These are phyloP conservation scores for Hippocampus guttulatus DNA, from an alignment of 2,113 vertebrate genomes.

Conservation along the genomic window DNA sequence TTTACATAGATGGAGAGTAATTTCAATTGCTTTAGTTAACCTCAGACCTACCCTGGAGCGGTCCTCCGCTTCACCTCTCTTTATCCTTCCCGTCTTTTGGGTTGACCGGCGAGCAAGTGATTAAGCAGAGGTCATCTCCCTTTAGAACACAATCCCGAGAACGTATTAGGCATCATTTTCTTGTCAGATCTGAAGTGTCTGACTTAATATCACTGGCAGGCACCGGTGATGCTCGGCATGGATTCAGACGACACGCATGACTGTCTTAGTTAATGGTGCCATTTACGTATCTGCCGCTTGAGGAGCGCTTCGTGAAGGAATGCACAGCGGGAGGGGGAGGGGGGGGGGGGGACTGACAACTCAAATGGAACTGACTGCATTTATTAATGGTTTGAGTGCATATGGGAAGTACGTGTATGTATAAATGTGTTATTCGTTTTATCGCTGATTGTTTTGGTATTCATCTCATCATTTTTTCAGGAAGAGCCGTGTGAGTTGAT, in stretches of 20 bases:
- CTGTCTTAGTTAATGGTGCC: constrained; percentile 65
- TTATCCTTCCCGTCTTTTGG: constrained; percentile 29
- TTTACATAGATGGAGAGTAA: background rate
- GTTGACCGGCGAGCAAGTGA: constrained; percentile 45
- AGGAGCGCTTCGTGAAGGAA: constrained; percentile 53
- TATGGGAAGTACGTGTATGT: constrained; percentile 6
- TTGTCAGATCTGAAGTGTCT: constrained; percentile 68
- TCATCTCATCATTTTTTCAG: background rate
- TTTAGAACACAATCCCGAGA: constrained; percentile 48
- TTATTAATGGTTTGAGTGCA: constrained; percentile 32
- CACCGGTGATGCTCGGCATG: constrained; percentile 36
- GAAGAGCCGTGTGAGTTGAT: too few species aligned
- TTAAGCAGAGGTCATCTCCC: constrained; percentile 58
- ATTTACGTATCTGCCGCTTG: constrained; percentile 59
- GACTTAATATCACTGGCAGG: constrained; percentile 60
- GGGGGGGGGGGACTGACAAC: constrained; percentile 17
- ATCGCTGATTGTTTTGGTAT: background rate
- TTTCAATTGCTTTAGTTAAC: constrained; percentile 7
- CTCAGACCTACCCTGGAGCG: background rate
- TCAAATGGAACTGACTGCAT: constrained; percentile 32
- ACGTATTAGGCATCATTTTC: constrained; percentile 61
- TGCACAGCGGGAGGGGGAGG: constrained; percentile 14
- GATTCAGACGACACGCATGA: constrained; percentile 59
- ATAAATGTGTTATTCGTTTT: background rate
- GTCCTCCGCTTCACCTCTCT: constrained; percentile 14